Evolutionary conservation across 2,113 vertebrate genomes (phyloP), one percentile per base, ranked within the genome.

Genomic region (Amia ocellicauda): DNA sequence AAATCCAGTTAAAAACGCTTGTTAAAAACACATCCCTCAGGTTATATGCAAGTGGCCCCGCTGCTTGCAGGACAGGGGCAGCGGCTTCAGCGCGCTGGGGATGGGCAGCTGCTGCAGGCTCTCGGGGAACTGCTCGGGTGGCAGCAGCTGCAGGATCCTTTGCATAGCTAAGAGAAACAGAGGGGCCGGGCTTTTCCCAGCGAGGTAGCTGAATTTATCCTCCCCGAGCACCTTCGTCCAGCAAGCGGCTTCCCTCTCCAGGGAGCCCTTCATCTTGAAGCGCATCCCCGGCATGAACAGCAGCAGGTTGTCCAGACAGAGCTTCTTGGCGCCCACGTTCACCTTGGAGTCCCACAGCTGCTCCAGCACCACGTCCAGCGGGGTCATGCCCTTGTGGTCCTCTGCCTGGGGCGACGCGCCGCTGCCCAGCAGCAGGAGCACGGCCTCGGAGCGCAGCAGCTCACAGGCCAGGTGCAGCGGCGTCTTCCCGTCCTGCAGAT

Each of bases 401-500:
- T 66, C 73, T 43, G 86, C 85, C 52, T 70, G 84, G 3, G 93
- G 91, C 28, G 88, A 92, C 1, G 88, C 91, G 40, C 93, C 91
- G 0, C 81, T 91, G n/a, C 91, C 91, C 0, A 94, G 85, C 36
- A 95, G 78, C 80, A 91, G 83, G 40, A 92, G 54, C 2, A 91
- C 86, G 0, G 87, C 87, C 67, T 93, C 92, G 10, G 90, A 84
- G 24, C 90, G 86, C 75, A 87, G 77, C 2, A 94, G 87, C 70
- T 94, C 91, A 0, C 93, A 94, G 67, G 93, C 93, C 57, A 95
- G 74, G 41, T 94, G 93, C 19, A 95, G 28, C 1, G 91, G 90
- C 0, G 90, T 93, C 60, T 89, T 90, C 0, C 89, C 89, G 17
- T 92, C 89, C 62, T 91, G 90, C 57, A 82, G 58, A 26, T 88